phyloP scores from a whole-genome alignment of 2,888 invertebrate species.

The Abrostola tripartita region DNA sequence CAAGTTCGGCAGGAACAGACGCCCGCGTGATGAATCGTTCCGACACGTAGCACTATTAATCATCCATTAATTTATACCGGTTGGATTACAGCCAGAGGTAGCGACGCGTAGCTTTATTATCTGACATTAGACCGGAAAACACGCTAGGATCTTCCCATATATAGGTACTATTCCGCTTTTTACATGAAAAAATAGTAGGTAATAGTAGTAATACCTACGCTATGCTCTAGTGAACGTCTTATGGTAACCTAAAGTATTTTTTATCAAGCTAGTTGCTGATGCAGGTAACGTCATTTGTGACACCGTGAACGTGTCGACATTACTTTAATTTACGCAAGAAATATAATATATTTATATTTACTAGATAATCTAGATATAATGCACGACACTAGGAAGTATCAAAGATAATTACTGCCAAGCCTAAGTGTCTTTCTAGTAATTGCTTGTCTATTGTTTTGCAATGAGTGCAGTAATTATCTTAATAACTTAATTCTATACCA shows the following conservation, averaged over 20 bases:
- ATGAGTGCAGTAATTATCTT: constrained; percentile 25
- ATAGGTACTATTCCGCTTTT: constrained; percentile 45
- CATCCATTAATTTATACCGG: constrained; percentile 68
- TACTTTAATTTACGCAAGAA: background rate
- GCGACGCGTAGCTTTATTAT: constrained; percentile 64
- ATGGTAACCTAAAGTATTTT: constrained; percentile 15
- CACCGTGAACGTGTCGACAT: background rate
- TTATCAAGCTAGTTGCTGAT: background rate
- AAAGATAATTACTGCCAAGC: constrained; percentile 31
- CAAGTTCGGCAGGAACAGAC: constrained; percentile 52
- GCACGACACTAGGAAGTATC: constrained; percentile 25
- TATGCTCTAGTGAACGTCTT: constrained; percentile 18
- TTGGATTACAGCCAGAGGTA: constrained; percentile 71
- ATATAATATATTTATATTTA: constrained; percentile 6
- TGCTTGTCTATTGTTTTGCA: constrained; percentile 33
- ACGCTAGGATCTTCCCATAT: constrained; percentile 14
- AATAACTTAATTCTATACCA: constrained; percentile 11
- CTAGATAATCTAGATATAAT: constrained; percentile 2
- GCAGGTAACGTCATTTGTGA: constrained; percentile 2
- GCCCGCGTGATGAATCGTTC: constrained; percentile 60
- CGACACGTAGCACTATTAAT: constrained; percentile 64
- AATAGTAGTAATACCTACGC: constrained; percentile 54
- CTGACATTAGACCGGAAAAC: constrained; percentile 60
- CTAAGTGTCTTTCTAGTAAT: constrained; percentile 30
- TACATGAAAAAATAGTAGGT: constrained; percentile 60